A percentile compares a stretch with the other conserved stretches of the same genome.
These are phyloP conservation scores for Hirtodrosophila trivittata DNA, from an alignment of 2,888 invertebrate species.

Conservation along the genomic window DNA sequence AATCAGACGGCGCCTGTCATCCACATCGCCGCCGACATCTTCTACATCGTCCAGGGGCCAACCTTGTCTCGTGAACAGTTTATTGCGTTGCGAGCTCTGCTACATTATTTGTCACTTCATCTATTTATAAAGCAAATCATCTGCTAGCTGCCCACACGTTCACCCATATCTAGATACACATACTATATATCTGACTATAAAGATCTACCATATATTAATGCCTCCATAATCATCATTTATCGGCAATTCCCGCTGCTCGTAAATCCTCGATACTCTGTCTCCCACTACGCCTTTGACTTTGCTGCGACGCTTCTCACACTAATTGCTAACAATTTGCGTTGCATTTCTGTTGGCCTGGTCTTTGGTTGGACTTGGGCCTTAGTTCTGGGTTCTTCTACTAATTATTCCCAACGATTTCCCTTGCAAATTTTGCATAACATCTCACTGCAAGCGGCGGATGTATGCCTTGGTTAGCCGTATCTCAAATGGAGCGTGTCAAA, in stretches of 20 bases:
- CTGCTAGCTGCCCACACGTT: slow-evolving; percentile 28
- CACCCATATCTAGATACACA: slow-evolving; percentile 22
- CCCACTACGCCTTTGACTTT: slow-evolving; percentile 21
- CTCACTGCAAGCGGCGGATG: slow-evolving; percentile 28
- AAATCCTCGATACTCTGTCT: slow-evolving; percentile 33
- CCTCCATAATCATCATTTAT: slow-evolving; percentile 54
- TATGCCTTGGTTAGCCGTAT: slow-evolving; percentile 1
- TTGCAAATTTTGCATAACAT: slow-evolving; percentile 30
- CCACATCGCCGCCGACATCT: background rate
- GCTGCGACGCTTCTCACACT: slow-evolving; percentile 21
- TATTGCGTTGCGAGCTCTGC: slow-evolving; percentile 66
- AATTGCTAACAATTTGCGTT: slow-evolving; percentile 66
- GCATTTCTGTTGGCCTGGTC: slow-evolving; percentile 26
- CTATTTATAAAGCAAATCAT: slow-evolving; percentile 63
- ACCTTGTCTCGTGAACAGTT: slow-evolving; percentile 71
- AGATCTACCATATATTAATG: slow-evolving; percentile 6
- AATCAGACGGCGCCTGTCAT: slow-evolving; percentile 39
- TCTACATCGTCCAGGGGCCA: slow-evolving; percentile 26
- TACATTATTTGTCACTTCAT: slow-evolving; percentile 46
- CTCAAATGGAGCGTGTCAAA: slow-evolving; percentile 30
- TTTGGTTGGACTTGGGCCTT: background rate
- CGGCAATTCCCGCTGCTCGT: slow-evolving; percentile 35
- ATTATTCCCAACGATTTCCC: slow-evolving; percentile 44
- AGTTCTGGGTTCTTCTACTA: slow-evolving; percentile 12
- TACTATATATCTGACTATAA: slow-evolving; percentile 1